Conservation (phyloP, 1,140 invertebrate genomes). For the Dolichoris vasculosae region DNA sequence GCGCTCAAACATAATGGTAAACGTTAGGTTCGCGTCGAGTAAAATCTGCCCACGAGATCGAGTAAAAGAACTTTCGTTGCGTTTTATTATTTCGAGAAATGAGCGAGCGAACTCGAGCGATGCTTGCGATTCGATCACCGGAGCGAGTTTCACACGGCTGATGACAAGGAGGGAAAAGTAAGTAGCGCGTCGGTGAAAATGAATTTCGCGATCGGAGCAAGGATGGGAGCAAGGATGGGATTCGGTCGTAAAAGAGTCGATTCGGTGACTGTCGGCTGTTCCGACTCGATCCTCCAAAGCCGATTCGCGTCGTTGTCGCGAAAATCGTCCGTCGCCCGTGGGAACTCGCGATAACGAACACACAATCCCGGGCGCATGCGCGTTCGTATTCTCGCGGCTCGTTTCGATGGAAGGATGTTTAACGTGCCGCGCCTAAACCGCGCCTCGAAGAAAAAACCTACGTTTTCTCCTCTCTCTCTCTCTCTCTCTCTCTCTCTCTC, state of each 20-base stretch:
- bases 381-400: slow-evolving; percentile 28
- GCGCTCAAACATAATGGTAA: not conserved
- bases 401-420: slow-evolving; percentile 52
- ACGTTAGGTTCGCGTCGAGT: not conserved
- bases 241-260: no score
- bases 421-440: slow-evolving; percentile 52
- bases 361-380: not conserved
- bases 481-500: no score
- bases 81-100: not conserved
- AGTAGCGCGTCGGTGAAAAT: not conserved
- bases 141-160: not conserved
- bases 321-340: slow-evolving; percentile 42
- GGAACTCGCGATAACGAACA: slow-evolving; percentile 38
- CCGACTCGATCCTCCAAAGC: no score
- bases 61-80: not conserved
- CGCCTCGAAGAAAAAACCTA: slow-evolving; percentile 33
- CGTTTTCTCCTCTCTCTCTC: not conserved
- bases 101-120: not conserved
- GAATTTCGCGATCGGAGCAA: not conserved
- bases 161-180: not conserved
- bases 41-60: slow-evolving; percentile 1
- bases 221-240: not conserved
- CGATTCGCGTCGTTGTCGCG: not conserved
- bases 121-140: not conserved
- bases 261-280: no score